phyloP scores from a whole-genome alignment of 2,888 invertebrate genomes.

The Eupsilia transversa region DNA sequence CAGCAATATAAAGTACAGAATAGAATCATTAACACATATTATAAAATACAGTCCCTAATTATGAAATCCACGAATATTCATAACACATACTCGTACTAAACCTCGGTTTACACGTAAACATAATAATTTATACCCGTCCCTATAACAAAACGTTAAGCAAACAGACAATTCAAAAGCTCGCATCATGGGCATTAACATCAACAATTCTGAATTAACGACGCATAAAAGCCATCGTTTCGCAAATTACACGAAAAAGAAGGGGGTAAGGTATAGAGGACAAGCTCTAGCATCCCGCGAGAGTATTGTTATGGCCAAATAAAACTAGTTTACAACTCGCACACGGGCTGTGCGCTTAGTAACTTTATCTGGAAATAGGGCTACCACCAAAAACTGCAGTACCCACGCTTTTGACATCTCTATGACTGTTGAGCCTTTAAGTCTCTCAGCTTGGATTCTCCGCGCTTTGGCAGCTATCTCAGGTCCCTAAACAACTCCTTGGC shows the following conservation, averaged over 20 bases:
- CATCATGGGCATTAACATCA: conserved; percentile 62
- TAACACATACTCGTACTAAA: conserved; percentile 32
- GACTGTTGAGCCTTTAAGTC: neutral
- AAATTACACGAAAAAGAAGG: conserved; percentile 70
- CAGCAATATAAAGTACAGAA: neutral
- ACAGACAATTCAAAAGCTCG: conserved; percentile 57
- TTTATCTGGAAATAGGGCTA: conserved; percentile 74
- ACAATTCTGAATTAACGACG: conserved; percentile 71
- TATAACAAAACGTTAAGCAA: conserved; percentile 53
- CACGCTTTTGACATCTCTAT: conserved; percentile 10
- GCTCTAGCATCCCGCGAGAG: conserved; percentile 72
- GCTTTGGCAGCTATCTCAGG: conserved; percentile 3
- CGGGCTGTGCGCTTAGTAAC: conserved; percentile 77
- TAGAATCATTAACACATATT: conserved; percentile 17
- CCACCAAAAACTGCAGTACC: conserved; percentile 27
- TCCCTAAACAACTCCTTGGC: conserved; percentile 1
- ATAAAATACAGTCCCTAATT: conserved; percentile 17
- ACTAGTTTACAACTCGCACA: conserved; percentile 80
- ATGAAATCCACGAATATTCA: conserved; percentile 43
- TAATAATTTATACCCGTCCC: conserved; percentile 41
- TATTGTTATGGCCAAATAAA: conserved; percentile 83
- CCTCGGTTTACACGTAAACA: conserved; percentile 48
- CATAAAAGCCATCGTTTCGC: conserved; percentile 70
- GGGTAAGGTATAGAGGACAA: conserved; percentile 68
- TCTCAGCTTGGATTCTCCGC: conserved; percentile 14